These are phyloP conservation scores for Hydrotaea diabolus DNA, from an alignment of 2,888 invertebrate species.

Conservation along the genomic window DNA sequence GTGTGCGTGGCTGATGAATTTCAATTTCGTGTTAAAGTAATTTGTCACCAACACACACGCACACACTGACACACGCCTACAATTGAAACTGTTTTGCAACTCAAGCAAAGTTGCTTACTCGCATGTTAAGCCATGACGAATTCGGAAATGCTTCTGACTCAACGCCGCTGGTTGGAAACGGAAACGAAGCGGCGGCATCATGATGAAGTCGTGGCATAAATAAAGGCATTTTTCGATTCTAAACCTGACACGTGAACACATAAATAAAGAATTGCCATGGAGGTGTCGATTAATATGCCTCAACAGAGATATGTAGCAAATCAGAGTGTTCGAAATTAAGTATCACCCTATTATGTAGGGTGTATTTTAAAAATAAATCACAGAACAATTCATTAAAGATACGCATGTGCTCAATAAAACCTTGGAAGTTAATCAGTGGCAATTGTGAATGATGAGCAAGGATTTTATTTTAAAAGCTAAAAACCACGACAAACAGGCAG, in stretches of 20 bases:
- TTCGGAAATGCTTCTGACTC: not conserved
- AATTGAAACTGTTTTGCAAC: slow-evolving; percentile 47
- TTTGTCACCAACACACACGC: slow-evolving; percentile 73
- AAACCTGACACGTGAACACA: not conserved
- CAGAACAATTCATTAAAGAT: no score
- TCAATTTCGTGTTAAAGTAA: slow-evolving; percentile 75
- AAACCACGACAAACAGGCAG: no score
- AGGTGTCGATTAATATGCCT: no score
- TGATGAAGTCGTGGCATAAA: not conserved
- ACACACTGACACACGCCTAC: no score
- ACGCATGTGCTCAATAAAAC: no score
- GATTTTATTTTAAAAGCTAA: no score
- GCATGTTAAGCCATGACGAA: not conserved
- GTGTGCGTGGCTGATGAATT: slow-evolving; percentile 61
- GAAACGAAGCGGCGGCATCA: not conserved
- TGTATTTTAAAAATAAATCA: no score
- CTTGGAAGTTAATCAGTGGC: no score
- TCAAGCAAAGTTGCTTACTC: slow-evolving; percentile 10
- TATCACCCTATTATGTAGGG: no score
- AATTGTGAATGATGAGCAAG: no score
- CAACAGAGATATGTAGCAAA: no score
- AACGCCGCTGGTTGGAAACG: not conserved
- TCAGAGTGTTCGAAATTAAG: no score
- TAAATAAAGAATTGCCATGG: not conserved
- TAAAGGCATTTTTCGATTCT: not conserved